Conservation (phyloP, 2,113 vertebrate species). For the Nettapus auritus region DNA sequence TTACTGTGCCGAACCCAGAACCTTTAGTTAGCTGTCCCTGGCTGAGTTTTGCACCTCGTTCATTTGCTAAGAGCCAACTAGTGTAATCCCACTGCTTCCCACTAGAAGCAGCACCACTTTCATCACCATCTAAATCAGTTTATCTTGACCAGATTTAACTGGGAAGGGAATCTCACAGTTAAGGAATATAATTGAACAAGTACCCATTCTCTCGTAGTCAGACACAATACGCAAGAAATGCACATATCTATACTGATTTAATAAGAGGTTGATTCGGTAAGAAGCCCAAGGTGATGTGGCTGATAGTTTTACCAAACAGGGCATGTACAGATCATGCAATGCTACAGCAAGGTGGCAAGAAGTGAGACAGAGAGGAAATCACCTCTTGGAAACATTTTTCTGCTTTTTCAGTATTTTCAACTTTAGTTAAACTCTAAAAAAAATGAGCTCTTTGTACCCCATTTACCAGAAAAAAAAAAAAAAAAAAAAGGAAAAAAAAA, state of each 20-base stretch:
- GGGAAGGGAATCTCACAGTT: background rate
- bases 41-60: fast-evolving
- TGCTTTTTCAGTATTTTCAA: background rate
- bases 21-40: background rate
- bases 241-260: fast-evolving
- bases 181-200: background rate
- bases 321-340: fast-evolving
- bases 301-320: background rate
- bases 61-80: background rate
- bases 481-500: background rate
- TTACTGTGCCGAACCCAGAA: background rate
- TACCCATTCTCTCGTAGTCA: background rate
- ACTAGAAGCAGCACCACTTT: background rate
- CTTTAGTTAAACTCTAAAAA: background rate
- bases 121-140: background rate
- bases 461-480: fast-evolving
- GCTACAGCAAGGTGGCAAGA: background rate
- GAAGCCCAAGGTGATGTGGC: fast-evolving
- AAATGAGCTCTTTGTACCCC: background rate
- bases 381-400: background rate
- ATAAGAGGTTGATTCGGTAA: background rate
- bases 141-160: background rate
- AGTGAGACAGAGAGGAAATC: background rate
- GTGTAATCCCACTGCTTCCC: background rate
- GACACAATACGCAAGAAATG: fast-evolving